These are phyloP conservation scores for Microtus oregoni DNA, from an alignment of 2,113 vertebrate species.

Conservation along the genomic window DNA sequence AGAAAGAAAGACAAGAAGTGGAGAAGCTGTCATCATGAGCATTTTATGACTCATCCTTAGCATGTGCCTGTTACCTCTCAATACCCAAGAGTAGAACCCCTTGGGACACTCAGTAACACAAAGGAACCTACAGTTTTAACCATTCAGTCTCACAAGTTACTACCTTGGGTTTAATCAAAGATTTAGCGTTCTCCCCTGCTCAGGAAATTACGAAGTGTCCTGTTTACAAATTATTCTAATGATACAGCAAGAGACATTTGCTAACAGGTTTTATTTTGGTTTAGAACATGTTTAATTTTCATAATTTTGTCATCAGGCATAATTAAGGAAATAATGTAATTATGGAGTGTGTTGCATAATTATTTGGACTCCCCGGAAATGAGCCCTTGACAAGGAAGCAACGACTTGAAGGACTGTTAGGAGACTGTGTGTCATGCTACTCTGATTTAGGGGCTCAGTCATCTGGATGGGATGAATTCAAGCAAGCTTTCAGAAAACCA, in stretches of 20 bases:
- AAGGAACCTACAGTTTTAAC: background rate
- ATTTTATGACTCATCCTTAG: background rate
- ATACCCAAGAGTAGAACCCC: too few species aligned
- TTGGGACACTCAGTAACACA: background rate
- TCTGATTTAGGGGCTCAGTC: background rate
- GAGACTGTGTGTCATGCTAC: background rate
- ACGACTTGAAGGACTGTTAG: background rate
- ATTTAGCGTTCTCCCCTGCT: background rate
- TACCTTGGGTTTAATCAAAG: background rate
- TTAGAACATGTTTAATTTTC: conserved; percentile 65
- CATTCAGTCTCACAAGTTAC: background rate
- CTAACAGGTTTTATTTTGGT: conserved; percentile 65
- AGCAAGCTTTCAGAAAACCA: conserved; percentile 34
- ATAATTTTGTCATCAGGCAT: conserved; percentile 69
- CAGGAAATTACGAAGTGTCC: background rate
- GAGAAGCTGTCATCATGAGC: background rate
- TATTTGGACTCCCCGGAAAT: conserved; percentile 59
- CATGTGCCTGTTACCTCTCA: rapidly evolving
- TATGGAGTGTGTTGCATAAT: conserved; percentile 48
- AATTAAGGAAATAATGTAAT: conserved; percentile 74
- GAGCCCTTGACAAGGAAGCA: conserved; percentile 1
- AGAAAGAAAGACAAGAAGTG: background rate
- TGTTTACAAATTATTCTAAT: conserved; percentile 3
- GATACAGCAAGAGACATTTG: conserved; percentile 21
- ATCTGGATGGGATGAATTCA: background rate